Conservation (phyloP, 2,113 vertebrate genomes). For the Rhinogobius similis region DNA sequence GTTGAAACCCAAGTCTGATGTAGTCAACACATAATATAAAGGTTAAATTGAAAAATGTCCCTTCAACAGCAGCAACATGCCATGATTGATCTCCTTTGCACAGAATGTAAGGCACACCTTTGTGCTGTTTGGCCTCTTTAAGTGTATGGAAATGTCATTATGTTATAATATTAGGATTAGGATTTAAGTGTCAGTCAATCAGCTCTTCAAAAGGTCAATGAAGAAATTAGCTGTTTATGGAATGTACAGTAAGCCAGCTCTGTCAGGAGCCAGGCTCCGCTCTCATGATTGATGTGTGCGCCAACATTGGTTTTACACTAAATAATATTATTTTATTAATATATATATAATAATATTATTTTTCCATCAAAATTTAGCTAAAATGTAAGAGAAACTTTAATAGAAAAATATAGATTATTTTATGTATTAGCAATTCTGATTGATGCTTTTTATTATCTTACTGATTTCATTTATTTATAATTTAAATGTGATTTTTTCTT, state of each 20-base stretch:
- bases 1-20: slow-evolving; percentile 81
- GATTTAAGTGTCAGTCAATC: slow-evolving; percentile 75
- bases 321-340: too few species aligned
- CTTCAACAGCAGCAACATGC: slow-evolving; percentile 75
- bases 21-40: slow-evolving; percentile 83
- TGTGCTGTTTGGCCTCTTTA: slow-evolving; percentile 56
- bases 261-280: background rate
- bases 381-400: background rate
- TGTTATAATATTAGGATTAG: slow-evolving; percentile 70
- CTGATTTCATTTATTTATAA: background rate
- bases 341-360: too few species aligned
- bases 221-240: slow-evolving; percentile 60
- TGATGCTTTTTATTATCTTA: too few species aligned
- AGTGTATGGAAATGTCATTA: slow-evolving; percentile 50
- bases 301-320: background rate
- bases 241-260: slow-evolving; percentile 1
- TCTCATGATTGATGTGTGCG: background rate
- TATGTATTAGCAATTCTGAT: too few species aligned
- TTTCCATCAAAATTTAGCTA: too few species aligned
- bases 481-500: background rate
- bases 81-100: slow-evolving; percentile 93
- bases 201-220: slow-evolving; percentile 75
- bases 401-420: background rate
- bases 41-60: slow-evolving; percentile 95
- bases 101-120: slow-evolving; percentile 74